Conservation (phyloP, 2,113 vertebrate genomes). For the Strigops habroptila region DNA sequence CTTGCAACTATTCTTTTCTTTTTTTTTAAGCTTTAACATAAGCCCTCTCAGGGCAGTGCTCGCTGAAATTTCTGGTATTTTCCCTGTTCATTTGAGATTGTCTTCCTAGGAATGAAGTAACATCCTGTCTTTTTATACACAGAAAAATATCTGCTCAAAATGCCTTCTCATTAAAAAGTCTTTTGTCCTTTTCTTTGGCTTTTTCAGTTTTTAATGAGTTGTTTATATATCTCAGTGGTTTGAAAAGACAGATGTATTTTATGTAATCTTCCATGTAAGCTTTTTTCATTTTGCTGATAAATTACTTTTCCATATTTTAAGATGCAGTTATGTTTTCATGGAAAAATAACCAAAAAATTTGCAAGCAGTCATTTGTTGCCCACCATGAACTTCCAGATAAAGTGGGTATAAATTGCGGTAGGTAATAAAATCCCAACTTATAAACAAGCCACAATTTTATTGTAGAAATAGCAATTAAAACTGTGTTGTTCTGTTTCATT, state of each 20-base stretch:
- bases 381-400: conserved; percentile 68
- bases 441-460: conserved; percentile 71
- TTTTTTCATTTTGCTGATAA: conserved; percentile 78
- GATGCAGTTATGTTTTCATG: conserved; percentile 59
- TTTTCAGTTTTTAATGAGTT: conserved; percentile 66
- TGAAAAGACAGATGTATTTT: conserved; percentile 79
- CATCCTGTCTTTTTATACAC: conserved; percentile 38
- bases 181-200: conserved; percentile 67
- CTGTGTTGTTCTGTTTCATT: conserved; percentile 61
- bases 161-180: conserved; percentile 60
- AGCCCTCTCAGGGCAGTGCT: conserved; percentile 3
- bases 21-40: background rate
- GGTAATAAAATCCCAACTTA: conserved; percentile 71
- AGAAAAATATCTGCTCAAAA: conserved; percentile 50
- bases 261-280: conserved; percentile 74
- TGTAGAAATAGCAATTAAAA: conserved; percentile 73
- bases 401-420: conserved; percentile 65
- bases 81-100: conserved; percentile 6
- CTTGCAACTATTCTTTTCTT: conserved; percentile 36
- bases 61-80: conserved; percentile 19
- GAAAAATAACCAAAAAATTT: conserved; percentile 58
- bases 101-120: conserved; percentile 52
- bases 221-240: conserved; percentile 72
- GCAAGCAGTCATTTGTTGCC: conserved; percentile 66
- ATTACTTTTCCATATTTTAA: conserved; percentile 88